A percentile compares a stretch with the other conserved stretches of the same genome.
These are phyloP conservation scores for Dinoponera quadriceps DNA, from an alignment of 1,140 invertebrate genomes.

Conservation along the genomic window DNA sequence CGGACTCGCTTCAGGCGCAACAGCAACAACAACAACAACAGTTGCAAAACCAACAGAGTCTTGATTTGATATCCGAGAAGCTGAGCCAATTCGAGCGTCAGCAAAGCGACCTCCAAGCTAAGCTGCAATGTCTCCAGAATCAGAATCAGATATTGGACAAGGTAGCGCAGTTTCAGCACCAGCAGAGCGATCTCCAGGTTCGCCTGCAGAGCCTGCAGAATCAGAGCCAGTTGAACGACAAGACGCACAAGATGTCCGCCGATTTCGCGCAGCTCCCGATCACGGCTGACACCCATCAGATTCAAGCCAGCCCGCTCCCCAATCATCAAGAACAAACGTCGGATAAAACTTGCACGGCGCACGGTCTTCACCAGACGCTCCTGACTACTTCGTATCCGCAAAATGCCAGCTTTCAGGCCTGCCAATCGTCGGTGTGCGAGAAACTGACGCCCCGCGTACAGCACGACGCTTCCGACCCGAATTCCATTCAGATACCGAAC, in stretches of 20 bases:
- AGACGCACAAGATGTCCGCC: constrained; percentile 67
- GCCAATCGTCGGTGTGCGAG: constrained; percentile 78
- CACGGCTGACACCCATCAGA: constrained; percentile 72
- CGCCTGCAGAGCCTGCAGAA: constrained; percentile 80
- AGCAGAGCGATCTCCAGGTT: constrained; percentile 80
- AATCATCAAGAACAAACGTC: constrained; percentile 74
- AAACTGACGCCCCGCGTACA: constrained; percentile 81
- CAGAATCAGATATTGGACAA: constrained; percentile 84
- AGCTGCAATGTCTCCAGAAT: constrained; percentile 83
- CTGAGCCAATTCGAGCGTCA: constrained; percentile 83
- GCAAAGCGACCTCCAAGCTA: constrained; percentile 83
- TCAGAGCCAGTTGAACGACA: constrained; percentile 78
- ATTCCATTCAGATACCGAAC: constrained; percentile 79
- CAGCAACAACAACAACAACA: constrained; percentile 70
- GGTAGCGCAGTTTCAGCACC: constrained; percentile 82
- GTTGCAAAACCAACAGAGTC: constrained; percentile 82
- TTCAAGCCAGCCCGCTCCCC: constrained; percentile 69
- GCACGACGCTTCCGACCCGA: constrained; percentile 74
- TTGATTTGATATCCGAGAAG: constrained; percentile 83
- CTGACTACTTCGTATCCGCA: constrained; percentile 72
- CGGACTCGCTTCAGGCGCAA: constrained; percentile 63
- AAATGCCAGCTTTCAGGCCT: constrained; percentile 73
- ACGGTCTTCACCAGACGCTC: constrained; percentile 78
- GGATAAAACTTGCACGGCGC: constrained; percentile 60
- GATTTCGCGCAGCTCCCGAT: constrained; percentile 70